Conservation (phyloP, 2,113 vertebrate genomes). For the Oncorhynchus gorbuscha region DNA sequence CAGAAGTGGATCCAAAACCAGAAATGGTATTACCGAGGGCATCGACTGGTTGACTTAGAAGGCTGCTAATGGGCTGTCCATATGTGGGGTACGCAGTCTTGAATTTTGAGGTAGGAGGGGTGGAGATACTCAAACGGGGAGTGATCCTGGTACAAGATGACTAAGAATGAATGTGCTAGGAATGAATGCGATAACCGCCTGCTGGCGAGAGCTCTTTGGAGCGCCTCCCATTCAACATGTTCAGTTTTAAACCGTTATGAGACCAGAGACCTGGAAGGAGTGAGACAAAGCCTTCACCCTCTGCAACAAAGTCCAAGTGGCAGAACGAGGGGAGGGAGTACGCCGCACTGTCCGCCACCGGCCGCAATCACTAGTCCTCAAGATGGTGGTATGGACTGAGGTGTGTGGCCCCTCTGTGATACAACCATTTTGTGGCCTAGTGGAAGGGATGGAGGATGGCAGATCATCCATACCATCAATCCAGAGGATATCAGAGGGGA, state of each 20-base stretch:
- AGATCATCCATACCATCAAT: too few species aligned
- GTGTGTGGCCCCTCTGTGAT: too few species aligned
- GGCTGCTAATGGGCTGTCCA: not conserved
- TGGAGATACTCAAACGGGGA: not conserved
- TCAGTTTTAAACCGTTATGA: not conserved
- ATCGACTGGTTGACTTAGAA: not conserved
- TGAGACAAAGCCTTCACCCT: slow-evolving; percentile 2
- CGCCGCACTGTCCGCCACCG: not conserved
- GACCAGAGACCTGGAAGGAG: not conserved
- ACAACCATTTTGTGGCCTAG: too few species aligned
- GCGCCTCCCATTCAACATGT: not conserved
- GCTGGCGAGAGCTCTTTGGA: not conserved
- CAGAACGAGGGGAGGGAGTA: not conserved
- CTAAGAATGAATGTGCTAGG: slow-evolving; percentile 2
- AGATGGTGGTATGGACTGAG: too few species aligned
- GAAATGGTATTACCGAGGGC: not conserved
- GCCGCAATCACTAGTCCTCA: not conserved
- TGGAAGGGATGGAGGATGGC: too few species aligned
- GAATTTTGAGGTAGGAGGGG: not conserved
- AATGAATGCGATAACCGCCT: slow-evolving; percentile 10
- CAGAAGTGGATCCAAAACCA: not conserved
- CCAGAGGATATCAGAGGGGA: too few species aligned
- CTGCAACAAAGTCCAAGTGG: not conserved
- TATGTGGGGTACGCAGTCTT: slow-evolving; percentile 5
- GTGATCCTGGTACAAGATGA: slow-evolving; percentile 3